A percentile compares a stretch with the other conserved stretches of the same genome.
Conservation (phyloP, 2,888 invertebrate genomes). For the Archips crataeganus region DNA sequence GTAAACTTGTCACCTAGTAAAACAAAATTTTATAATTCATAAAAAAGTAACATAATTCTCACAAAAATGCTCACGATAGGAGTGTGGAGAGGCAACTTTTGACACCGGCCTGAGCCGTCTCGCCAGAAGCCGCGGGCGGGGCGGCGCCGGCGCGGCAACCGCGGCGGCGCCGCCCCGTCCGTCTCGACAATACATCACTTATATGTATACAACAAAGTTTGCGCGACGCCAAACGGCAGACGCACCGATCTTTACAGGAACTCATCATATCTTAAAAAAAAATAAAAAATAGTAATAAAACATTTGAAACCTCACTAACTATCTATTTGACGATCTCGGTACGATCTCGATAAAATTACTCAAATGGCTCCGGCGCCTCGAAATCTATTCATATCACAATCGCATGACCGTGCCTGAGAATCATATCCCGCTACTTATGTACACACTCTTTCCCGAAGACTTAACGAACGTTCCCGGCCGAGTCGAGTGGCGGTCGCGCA, state of each 20-base stretch:
- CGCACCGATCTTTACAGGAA: constrained; percentile 83
- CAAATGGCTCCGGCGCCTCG: constrained; percentile 82
- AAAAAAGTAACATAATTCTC: constrained; percentile 84
- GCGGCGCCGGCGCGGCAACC: constrained; percentile 48
- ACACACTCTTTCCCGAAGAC: constrained; percentile 80
- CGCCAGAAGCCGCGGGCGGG: constrained; percentile 44
- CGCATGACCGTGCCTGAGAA: constrained; percentile 85
- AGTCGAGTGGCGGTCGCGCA: constrained; percentile 52
- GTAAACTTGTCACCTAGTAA: constrained; percentile 84
- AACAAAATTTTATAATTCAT: constrained; percentile 78
- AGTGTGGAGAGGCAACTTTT: constrained; percentile 77
- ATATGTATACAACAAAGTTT: constrained; percentile 76
- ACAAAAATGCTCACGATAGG: constrained; percentile 84
- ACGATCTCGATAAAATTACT: constrained; percentile 81
- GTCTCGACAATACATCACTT: constrained; percentile 70
- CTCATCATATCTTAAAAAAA: constrained; percentile 84
- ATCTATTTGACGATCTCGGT: constrained; percentile 83
- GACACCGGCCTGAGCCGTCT: constrained; percentile 58
- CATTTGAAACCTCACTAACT: constrained; percentile 86
- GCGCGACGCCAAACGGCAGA: constrained; percentile 66
- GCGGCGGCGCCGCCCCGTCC: constrained; percentile 43
- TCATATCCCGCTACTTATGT: constrained; percentile 84
- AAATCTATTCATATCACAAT: constrained; percentile 86
- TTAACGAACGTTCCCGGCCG: constrained; percentile 57
- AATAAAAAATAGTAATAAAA: constrained; percentile 82